Evolutionary conservation across 1,140 invertebrate genomes (phyloP), one percentile per base, ranked within the genome.

Genomic region (Drosophila saltans): DNA sequence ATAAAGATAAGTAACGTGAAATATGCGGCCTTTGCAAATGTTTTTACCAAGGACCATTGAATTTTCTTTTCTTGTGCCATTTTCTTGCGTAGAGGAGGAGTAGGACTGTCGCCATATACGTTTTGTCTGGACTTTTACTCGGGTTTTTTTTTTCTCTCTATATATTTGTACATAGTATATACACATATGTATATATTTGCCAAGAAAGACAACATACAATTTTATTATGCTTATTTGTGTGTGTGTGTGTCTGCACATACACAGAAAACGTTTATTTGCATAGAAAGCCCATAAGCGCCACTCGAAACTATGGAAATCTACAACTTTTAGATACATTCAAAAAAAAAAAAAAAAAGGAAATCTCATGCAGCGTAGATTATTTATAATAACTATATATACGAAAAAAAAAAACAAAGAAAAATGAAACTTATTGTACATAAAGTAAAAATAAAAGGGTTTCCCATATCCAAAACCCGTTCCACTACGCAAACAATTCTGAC

Each of bases 1-100:
- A 89, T 89, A 89, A 89, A 89, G 84, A 89, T 89, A 89, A 89
- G 85, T 83, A 89, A 89, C 84, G 84, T 89, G 81, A 89, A 89
- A 89, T 89, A 89, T 89, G 84, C 80, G 84, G 84, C 84, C 77
- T 81, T 84, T 69, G 84, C 77, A 85, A 85, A 85, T 73, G 72
- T 60, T 81, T 81, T 78, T 68, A 64, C 66, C 79, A 89, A 89
- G 84, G 74, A 73, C 84, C 84, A 89, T 89, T 89, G 80, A 81
- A 73, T 89, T 70, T 75, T 61, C 56, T 60, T 66, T 48, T 41
- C 58, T 69, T 71, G 66, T 72, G 58, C 72, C 64, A 65, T 78
- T 76, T 81, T 86, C 65, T 41, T 78, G 66, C 68, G 8, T 52
- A 26, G 21, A 52, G 45, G 45, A 52, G 45, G 2, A 10, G 45